These are phyloP conservation scores for Acyrthosiphon pisum DNA, from an alignment of 1,140 invertebrate species.

Conservation along the genomic window DNA sequence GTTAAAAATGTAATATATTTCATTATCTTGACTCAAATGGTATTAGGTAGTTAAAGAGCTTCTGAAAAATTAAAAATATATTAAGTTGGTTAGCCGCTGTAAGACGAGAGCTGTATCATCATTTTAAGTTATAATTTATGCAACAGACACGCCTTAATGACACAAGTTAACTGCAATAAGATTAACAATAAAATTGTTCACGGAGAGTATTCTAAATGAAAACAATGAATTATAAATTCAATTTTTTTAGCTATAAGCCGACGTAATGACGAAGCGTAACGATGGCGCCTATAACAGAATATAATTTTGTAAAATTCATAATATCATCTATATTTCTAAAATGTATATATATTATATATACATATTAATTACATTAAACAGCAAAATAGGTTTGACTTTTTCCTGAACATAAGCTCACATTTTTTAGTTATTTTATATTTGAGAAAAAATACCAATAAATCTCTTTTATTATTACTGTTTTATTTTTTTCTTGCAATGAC, in stretches of 20 bases:
- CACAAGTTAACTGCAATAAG: background rate
- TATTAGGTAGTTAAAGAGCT: background rate
- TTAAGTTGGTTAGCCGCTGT: background rate
- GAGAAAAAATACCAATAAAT: background rate
- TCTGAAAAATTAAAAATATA: background rate
- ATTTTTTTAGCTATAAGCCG: background rate
- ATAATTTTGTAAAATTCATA: background rate
- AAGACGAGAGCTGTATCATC: background rate
- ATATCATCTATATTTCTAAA: background rate
- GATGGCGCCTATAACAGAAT: background rate
- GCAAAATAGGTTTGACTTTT: background rate
- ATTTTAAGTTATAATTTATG: slow-evolving; percentile 9
- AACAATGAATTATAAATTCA: background rate
- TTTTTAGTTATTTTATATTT: background rate
- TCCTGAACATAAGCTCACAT: background rate
- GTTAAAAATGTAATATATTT: background rate
- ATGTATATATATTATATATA: background rate
- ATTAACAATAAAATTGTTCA: background rate
- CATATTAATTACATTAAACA: background rate
- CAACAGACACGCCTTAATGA: background rate
- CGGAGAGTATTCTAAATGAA: background rate
- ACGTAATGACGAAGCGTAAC: background rate
- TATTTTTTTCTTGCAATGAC: background rate
- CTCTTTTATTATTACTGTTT: background rate
- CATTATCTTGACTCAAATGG: background rate